A percentile compares a stretch with the other conserved stretches of the same genome.
These are phyloP conservation scores for Eptesicus fuscus DNA, from an alignment of 2,113 vertebrate genomes.

Conservation along the genomic window DNA sequence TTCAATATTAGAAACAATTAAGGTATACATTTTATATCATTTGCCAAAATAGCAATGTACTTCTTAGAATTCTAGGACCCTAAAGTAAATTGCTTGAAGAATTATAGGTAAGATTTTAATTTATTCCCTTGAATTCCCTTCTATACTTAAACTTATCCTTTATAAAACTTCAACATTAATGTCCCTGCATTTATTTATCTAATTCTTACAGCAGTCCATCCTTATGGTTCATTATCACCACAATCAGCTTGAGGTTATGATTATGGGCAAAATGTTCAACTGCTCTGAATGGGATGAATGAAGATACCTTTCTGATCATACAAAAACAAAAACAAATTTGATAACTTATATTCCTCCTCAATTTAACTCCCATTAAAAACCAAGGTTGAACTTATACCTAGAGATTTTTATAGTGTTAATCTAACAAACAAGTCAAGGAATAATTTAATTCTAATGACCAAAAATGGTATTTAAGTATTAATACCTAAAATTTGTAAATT, in stretches of 20 bases:
- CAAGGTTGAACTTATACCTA: not conserved
- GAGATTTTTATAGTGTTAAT: not conserved
- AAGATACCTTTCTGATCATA: constrained; percentile 83
- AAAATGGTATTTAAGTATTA: not conserved
- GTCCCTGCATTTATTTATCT: not conserved
- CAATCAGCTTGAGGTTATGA: constrained; percentile 81
- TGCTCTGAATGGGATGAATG: constrained; percentile 90
- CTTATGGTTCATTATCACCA: not conserved
- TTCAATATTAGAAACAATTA: not conserved
- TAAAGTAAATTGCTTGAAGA: not conserved
- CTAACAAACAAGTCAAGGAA: not conserved
- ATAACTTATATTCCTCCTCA: not conserved
- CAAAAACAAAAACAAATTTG: not conserved
- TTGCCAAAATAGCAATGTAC: not conserved
- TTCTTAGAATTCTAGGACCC: not conserved
- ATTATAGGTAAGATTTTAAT: constrained; percentile 19
- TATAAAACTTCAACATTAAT: not conserved
- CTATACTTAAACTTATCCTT: not conserved
- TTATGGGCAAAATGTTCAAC: constrained; percentile 94
- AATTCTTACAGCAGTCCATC: not conserved
- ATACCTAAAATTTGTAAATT: not conserved
- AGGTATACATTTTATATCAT: not conserved
- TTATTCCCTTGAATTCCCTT: not conserved
- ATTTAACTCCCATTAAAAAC: not conserved
- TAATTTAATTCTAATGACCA: not conserved